Conservation (phyloP, 1,140 invertebrate species). For the Papilio helenus region DNA sequence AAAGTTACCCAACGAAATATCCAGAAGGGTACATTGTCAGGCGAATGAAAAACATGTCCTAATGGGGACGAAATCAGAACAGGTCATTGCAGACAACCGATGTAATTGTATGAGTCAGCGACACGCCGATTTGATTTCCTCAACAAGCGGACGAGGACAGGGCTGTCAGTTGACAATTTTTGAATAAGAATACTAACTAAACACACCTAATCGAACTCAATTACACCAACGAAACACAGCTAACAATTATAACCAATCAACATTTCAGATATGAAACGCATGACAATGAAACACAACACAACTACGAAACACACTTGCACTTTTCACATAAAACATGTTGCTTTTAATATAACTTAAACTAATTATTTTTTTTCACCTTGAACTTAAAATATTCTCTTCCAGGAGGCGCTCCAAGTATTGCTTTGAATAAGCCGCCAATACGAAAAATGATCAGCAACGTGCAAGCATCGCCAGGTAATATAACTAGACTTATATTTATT, state of each 20-base stretch:
- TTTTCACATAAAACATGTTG: too few species aligned
- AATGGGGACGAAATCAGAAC: slow-evolving; percentile 24
- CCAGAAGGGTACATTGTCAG: too few species aligned
- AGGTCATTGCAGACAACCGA: slow-evolving; percentile 16
- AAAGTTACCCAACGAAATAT: too few species aligned
- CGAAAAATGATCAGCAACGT: slow-evolving; percentile 68
- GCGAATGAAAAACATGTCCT: too few species aligned
- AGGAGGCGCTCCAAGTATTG: slow-evolving; percentile 73
- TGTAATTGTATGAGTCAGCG: slow-evolving; percentile 29
- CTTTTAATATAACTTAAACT: too few species aligned
- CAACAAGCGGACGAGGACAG: slow-evolving; percentile 16
- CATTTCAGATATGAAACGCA: background rate
- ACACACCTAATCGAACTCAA: background rate
- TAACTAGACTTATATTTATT: background rate
- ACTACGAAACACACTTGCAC: background rate
- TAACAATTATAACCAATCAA: too few species aligned
- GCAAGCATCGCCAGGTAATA: slow-evolving; percentile 76
- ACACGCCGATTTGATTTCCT: slow-evolving; percentile 23
- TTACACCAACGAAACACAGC: background rate
- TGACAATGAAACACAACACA: background rate
- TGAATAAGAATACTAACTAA: too few species aligned
- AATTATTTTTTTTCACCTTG: too few species aligned
- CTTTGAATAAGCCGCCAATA: slow-evolving; percentile 55
- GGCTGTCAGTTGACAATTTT: slow-evolving; percentile 10
- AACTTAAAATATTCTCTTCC: background rate